Conservation (phyloP, 2,888 invertebrate species). For the Cryptosula pallasiana region DNA sequence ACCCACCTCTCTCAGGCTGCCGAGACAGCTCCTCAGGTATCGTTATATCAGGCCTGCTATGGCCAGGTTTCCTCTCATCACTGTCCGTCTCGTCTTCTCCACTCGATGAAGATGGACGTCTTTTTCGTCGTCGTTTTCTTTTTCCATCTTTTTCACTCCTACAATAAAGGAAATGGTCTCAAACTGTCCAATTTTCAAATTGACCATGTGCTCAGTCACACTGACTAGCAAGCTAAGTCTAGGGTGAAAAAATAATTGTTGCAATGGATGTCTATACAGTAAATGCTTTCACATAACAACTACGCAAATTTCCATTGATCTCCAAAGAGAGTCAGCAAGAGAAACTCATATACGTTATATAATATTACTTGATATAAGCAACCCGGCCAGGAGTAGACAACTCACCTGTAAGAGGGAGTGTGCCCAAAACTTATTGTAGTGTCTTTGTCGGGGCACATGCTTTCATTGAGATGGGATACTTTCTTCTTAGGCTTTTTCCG, state of each 20-base stretch:
- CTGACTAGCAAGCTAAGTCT: too few relatives aligned
- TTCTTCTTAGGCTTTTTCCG: not conserved
- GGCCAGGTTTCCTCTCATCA: not conserved
- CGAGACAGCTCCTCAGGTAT: constrained; percentile 18
- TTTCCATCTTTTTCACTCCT: constrained; percentile 12
- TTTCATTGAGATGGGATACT: constrained; percentile 3
- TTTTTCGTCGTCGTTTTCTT: not conserved
- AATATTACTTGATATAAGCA: too few relatives aligned
- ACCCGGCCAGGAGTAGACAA: not conserved
- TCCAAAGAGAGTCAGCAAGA: too few relatives aligned
- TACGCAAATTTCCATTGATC: too few relatives aligned
- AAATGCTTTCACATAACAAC: too few relatives aligned
- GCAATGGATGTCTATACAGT: too few relatives aligned
- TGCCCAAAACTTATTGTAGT: constrained; percentile 8
- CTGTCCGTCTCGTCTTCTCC: constrained; percentile 19
- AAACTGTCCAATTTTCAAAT: too few relatives aligned
- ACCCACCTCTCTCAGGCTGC: constrained; percentile 11
- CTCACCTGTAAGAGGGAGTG: constrained; percentile 17
- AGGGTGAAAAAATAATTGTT: too few relatives aligned
- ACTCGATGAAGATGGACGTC: not conserved
- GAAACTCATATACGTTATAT: too few relatives aligned
- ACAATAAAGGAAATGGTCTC: too few relatives aligned
- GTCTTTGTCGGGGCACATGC: not conserved
- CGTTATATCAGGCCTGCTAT: not conserved
- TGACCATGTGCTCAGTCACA: too few relatives aligned